Evolutionary conservation across 2,113 vertebrate species (phyloP), one percentile per base, ranked within the genome.

Genomic region (Cricetomys ansorgei): DNA sequence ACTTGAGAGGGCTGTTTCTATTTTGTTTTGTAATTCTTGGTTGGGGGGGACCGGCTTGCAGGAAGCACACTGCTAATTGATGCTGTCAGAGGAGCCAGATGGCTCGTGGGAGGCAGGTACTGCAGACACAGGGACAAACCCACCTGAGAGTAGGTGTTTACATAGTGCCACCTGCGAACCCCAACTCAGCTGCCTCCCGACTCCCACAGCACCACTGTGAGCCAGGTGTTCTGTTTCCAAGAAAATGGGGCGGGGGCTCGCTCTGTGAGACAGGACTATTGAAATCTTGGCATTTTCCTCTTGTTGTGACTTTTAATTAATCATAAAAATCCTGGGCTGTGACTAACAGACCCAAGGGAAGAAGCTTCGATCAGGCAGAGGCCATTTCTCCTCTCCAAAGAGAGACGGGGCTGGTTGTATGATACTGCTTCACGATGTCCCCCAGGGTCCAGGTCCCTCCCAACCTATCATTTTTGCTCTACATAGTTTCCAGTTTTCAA

Each of bases 41-140:
- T n/a, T n/a, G 62, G 8, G n/a, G 88, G 89, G 73, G 48, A 45
- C 73, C 80, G 80, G 64, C 91, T 83, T n/a, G 2, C 17, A 62
- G 91, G 81, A 91, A 81, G 43, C 43, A 23, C 31, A 25, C 83
- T 86, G 83, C 67, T 86, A 67, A 86, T 86, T 67, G 83, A 45
- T 62, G 25, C 67, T 53, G 72, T 75, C 72, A 89, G 65, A 40
- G 19, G 65, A 77, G n/a, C 80, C 97, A 97, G 93, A n/a, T 70
- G 85, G 87, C 83, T 37, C 10, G 73, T 83, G 72, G 95, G 89
- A 70, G 91, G 92, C 70, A 50, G 91, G 64, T 81, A 43, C 37
- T 37, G 72, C 43, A 67, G 59, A 50, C 31, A 34, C 0, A 12
- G n/a, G 53, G 59, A 81, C 57, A 79, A 57, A 64, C 43, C 64